Percentiles rank a stretch among this genome's conserved stretches.
Evolutionary conservation across 2,113 vertebrate genomes (phyloP).

Genomic region (Casuarius casuarius): DNA sequence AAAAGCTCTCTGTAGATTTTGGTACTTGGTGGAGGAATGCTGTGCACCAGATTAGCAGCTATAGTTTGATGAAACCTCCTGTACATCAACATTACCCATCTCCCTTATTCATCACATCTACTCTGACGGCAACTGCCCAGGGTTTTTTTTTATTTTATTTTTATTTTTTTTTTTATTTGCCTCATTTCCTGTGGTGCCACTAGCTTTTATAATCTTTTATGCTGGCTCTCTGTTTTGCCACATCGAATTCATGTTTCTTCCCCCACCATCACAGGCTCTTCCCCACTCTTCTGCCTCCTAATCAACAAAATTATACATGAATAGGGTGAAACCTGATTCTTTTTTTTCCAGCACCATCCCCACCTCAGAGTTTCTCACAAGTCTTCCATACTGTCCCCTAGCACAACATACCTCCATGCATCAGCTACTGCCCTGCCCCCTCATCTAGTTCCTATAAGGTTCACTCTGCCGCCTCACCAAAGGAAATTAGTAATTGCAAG

Average conservation of each 20-base stretch:
- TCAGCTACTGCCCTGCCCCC: neutral
- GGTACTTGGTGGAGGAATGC: neutral
- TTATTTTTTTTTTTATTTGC: neutral
- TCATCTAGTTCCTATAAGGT: neutral
- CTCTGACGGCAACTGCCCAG: neutral
- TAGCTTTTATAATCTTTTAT: neutral
- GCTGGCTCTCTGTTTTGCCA: neutral
- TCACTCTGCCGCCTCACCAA: neutral
- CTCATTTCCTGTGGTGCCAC: neutral
- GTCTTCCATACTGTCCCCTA: neutral
- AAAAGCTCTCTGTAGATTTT: neutral
- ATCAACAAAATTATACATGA: neutral
- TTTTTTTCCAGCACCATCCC: neutral
- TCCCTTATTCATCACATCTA: neutral
- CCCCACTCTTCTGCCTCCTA: neutral
- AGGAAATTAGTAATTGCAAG: neutral
- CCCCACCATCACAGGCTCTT: neutral
- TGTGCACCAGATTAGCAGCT: neutral
- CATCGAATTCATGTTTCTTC: neutral
- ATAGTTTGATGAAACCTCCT: neutral
- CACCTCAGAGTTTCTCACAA: neutral
- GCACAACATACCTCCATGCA: neutral
- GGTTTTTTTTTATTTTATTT: too few species aligned
- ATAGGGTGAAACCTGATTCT: neutral
- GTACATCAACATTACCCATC: neutral